Evolutionary conservation across 92 coral and sea anemone species (phyloP).

Genomic region (Desmophyllum pertusum): DNA sequence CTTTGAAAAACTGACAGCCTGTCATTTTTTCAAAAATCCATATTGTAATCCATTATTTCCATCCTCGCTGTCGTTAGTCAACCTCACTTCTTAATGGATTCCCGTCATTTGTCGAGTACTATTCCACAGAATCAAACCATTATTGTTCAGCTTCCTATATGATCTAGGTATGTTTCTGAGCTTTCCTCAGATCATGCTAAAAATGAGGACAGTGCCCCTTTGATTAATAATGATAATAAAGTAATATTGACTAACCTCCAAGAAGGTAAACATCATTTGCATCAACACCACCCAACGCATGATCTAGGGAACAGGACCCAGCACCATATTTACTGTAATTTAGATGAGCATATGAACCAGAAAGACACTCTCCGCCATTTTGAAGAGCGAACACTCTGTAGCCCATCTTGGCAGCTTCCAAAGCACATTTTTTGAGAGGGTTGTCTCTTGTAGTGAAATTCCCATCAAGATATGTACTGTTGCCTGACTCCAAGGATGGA

Average conservation of each 20-base stretch:
- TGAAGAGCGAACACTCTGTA: constrained; percentile 16
- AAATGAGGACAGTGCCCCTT: too few relatives aligned
- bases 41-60: too few relatives aligned
- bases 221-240: too few relatives aligned
- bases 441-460: background rate
- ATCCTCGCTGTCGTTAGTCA: too few relatives aligned
- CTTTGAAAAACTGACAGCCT: too few relatives aligned
- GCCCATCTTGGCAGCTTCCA: constrained; percentile 35
- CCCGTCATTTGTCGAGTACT: too few relatives aligned
- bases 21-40: too few relatives aligned
- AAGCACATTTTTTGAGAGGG: constrained; percentile 22
- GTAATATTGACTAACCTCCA: constrained; percentile 29
- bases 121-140: too few relatives aligned
- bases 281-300: background rate
- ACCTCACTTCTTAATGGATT: too few relatives aligned
- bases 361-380: constrained; percentile 14
- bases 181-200: too few relatives aligned
- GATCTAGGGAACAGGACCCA: background rate
- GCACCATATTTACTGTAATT: background rate
- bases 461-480: constrained; percentile 15
- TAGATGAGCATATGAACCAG: constrained; percentile 23
- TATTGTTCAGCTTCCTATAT: too few relatives aligned
- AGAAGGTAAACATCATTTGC: constrained; percentile 10
- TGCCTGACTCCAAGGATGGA: constrained; percentile 22
- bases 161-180: too few relatives aligned